These are phyloP conservation scores for Centruroides vittatus DNA, from an alignment of 1,140 invertebrate species.

Conservation along the genomic window DNA sequence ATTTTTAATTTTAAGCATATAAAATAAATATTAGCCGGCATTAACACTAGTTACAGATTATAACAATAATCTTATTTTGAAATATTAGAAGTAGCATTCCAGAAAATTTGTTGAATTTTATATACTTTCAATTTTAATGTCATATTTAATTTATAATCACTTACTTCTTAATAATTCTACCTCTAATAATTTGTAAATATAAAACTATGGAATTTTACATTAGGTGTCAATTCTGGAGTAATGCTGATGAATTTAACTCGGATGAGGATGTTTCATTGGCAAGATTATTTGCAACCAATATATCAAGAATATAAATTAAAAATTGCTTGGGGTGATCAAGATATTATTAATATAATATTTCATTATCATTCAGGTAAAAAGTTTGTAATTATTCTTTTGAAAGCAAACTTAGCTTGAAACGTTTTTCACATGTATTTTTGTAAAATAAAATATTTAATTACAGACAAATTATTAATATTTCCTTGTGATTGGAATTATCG, in stretches of 20 bases:
- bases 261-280: slow-evolving; percentile 74
- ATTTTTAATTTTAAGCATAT: too few species aligned
- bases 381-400: not conserved
- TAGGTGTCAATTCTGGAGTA: slow-evolving; percentile 86
- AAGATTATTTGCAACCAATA: slow-evolving; percentile 62
- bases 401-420: not conserved
- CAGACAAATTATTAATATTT: slow-evolving; percentile 61
- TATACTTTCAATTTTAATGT: too few species aligned
- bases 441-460: not conserved
- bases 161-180: too few species aligned
- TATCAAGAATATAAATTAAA: slow-evolving; percentile 70
- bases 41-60: too few species aligned
- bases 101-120: too few species aligned
- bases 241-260: slow-evolving; percentile 94
- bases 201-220: too few species aligned
- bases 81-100: too few species aligned
- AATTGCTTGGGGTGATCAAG: slow-evolving; percentile 95
- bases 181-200: too few species aligned
- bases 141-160: too few species aligned
- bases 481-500: slow-evolving; percentile 82
- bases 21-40: too few species aligned
- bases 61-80: too few species aligned
- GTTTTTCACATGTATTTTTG: too few species aligned
- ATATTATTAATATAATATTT: slow-evolving; percentile 93
- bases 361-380: slow-evolving; percentile 61